Evolutionary conservation across 2,797 vertebrate species (phyloP).

Genomic region (Rousettus madagascariensis): DNA sequence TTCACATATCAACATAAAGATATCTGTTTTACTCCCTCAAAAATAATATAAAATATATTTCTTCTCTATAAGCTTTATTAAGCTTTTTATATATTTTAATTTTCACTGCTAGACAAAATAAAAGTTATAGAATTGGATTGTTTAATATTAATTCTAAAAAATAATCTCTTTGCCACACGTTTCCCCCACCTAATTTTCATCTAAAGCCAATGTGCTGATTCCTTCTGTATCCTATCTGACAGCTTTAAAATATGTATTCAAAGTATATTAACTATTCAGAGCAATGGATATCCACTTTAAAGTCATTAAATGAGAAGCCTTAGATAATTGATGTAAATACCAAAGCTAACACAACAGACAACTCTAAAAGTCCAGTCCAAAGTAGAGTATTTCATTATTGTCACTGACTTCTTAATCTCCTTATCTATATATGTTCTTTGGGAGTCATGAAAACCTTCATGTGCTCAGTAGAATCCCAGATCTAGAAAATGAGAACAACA

Average conservation of each 20-base stretch:
- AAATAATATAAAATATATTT: not conserved
- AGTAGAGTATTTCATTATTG: not conserved
- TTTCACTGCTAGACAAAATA: not conserved
- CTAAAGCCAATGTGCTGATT: not conserved
- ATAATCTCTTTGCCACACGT: not conserved
- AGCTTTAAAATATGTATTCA: not conserved
- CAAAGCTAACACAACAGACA: not conserved
- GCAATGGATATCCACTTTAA: not conserved
- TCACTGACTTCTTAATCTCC: not conserved
- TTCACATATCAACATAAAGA: not conserved
- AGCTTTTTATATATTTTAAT: not conserved
- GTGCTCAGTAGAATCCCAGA: not conserved
- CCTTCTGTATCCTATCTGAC: not conserved
- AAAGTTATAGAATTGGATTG: not conserved
- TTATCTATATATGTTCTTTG: not conserved
- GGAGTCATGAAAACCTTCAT: not conserved
- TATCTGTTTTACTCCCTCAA: not conserved
- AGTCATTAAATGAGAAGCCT: not conserved
- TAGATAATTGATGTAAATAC: not conserved
- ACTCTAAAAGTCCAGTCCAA: not conserved
- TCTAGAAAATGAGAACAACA: not conserved
- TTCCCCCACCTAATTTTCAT: not conserved
- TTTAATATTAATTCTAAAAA: not conserved
- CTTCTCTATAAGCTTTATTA: not conserved
- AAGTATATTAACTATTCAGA: not conserved